Conservation (phyloP, 1,140 invertebrate species). For the Cyclina sinensis region DNA sequence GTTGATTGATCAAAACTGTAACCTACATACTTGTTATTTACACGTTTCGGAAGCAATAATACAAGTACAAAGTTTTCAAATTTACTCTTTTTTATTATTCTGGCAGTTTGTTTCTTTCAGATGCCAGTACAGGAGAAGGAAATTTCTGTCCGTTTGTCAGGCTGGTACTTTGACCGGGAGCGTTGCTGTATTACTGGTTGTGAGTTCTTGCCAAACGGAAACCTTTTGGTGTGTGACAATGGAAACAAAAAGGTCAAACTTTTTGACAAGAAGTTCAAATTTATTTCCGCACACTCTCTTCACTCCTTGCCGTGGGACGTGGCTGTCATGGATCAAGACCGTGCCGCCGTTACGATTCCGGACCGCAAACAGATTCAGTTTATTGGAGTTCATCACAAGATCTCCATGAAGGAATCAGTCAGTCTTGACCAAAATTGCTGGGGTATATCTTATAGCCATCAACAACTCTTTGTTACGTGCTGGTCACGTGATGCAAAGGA, state of each 20-base stretch:
- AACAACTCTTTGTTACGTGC: slow-evolving; percentile 41
- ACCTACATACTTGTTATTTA: no score
- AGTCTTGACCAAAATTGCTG: slow-evolving; percentile 49
- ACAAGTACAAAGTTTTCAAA: no score
- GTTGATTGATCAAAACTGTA: no score
- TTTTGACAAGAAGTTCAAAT: slow-evolving; percentile 61
- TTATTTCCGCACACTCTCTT: slow-evolving; percentile 28
- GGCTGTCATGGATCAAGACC: slow-evolving; percentile 40
- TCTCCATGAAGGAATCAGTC: slow-evolving; percentile 40
- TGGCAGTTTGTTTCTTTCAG: background rate
- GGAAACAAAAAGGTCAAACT: slow-evolving; percentile 62
- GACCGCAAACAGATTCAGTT: slow-evolving; percentile 56
- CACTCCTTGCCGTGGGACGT: slow-evolving; percentile 56
- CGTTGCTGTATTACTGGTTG: slow-evolving; percentile 64
- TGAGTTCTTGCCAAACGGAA: slow-evolving; percentile 55
- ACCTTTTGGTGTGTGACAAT: slow-evolving; percentile 55
- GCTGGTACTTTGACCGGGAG: slow-evolving; percentile 55
- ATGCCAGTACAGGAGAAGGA: slow-evolving; percentile 33
- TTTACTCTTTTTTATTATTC: no score
- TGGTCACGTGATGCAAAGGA: slow-evolving; percentile 55
- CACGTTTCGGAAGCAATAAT: no score
- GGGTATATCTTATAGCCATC: slow-evolving; percentile 23
- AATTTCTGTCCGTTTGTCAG: slow-evolving; percentile 50
- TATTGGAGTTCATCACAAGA: background rate
- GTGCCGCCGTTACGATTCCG: slow-evolving; percentile 39